Evolutionary conservation across 2,113 vertebrate species (phyloP), one percentile per base, ranked within the genome.

Genomic region (Melanostigma gelatinosum): DNA sequence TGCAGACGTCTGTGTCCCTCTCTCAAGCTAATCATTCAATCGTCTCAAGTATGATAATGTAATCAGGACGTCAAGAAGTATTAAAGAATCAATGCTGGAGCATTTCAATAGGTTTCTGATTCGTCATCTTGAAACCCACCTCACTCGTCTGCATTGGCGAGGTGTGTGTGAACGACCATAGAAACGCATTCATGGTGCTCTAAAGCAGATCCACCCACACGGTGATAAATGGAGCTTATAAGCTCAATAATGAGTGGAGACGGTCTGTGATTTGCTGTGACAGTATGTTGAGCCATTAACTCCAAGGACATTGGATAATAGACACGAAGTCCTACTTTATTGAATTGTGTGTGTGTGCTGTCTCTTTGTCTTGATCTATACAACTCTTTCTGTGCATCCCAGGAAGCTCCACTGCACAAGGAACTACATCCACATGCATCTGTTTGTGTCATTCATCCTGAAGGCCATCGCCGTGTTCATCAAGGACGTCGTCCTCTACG

Each of bases 401-500:
- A 98, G 97, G 93, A 99, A 98, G 80, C 96, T 99, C 5, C 97
- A 97, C 91, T 99, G 98, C 83, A 98, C 98, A 0, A 92, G 97
- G 75, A 99, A 99, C 89, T 98, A 97, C 89, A 98, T 99, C 89
- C 97, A 98, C 87, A 97, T 97, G 92, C 96, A 98, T 65, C 96
- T 99, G 32, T 99, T 98, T 91, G 92, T 96, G 82, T 98, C 98
- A 58, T 98, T 99, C 87, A 97, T 98, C 87, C 93, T 99, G 94
- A 96, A 97, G 89, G 97, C 97, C 32, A 93, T 97, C 0, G 94
- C 97, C 0, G 97, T 99, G 78, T 97, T 98, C 87, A 85, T 97
- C 71, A 99, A 99, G 83, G 98, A 99, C 50, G 88, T 97, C 63
- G 94, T 97, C 69, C 95, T 99, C 0, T 99, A 97, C n/a, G 92